phyloP scores from a whole-genome alignment of 2,113 vertebrate genomes.

The Corythaixoides concolor region DNA sequence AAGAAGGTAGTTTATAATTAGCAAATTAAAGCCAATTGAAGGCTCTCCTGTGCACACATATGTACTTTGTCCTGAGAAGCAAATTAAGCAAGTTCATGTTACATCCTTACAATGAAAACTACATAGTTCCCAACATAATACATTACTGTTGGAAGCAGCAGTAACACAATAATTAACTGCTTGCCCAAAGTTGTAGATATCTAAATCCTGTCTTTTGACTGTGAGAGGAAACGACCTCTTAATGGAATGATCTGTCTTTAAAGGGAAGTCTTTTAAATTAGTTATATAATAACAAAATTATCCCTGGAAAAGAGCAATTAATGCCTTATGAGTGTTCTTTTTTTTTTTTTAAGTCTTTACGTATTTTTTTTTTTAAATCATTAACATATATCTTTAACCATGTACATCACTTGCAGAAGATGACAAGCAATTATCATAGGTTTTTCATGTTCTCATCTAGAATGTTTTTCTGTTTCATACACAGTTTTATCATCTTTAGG shows the following conservation, averaged over 20 bases:
- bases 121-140: fast-evolving
- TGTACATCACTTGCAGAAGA: neutral
- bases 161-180: neutral
- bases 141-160: neutral
- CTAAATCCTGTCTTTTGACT: neutral
- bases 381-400: neutral
- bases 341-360: neutral
- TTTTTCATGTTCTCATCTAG: neutral
- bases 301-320: neutral
- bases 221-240: neutral
- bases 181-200: neutral
- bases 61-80: neutral
- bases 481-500: neutral
- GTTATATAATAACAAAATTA: neutral
- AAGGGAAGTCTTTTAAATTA: neutral
- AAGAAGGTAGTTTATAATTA: neutral
- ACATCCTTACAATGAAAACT: neutral
- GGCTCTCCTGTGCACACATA: neutral
- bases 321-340: neutral
- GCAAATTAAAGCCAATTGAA: neutral
- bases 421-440: neutral
- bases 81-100: neutral
- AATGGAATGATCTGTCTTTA: neutral
- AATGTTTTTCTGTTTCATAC: neutral
- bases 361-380: neutral